Conservation (phyloP, 2,797 vertebrate species). For the Melanotaenia parkinsoni region DNA sequence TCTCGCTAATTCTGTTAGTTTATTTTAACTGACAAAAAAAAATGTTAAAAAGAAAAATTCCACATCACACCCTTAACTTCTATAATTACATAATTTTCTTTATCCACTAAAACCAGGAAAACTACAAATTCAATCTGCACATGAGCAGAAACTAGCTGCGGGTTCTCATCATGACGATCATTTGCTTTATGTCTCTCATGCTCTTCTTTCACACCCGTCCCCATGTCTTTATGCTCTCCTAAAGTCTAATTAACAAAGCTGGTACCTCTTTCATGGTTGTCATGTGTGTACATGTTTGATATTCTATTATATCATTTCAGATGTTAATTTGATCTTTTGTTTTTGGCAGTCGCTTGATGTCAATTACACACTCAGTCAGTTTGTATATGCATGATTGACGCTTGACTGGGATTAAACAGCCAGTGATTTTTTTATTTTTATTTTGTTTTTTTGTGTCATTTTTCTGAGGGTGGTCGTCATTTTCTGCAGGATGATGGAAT, state of each 20-base stretch:
- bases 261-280: conserved; percentile 58
- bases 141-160: conserved; percentile 37
- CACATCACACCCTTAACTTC: conserved; percentile 9
- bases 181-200: conserved; percentile 40
- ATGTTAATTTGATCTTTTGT: conserved; percentile 66
- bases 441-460: conserved; percentile 42
- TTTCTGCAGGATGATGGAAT: conserved; percentile 44
- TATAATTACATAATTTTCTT: conserved; percentile 56
- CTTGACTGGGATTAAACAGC: conserved; percentile 39
- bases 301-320: conserved; percentile 63
- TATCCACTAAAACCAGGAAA: conserved; percentile 26
- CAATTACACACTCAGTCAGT: conserved; percentile 56
- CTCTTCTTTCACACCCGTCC: not conserved
- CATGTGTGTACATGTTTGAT: conserved; percentile 43
- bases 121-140: conserved; percentile 50
- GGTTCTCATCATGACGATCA: conserved; percentile 65
- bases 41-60: not conserved
- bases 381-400: conserved; percentile 62
- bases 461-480: conserved; percentile 56
- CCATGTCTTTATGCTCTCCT: not conserved
- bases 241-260: conserved; percentile 68
- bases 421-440: conserved; percentile 24
- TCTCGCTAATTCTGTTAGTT: not conserved
- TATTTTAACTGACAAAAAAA: not conserved
- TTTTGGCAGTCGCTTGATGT: conserved; percentile 55